Base-by-base conservation (phyloP, 1,140 invertebrate genomes). In the Drosophila pseudoobscura region DNA sequence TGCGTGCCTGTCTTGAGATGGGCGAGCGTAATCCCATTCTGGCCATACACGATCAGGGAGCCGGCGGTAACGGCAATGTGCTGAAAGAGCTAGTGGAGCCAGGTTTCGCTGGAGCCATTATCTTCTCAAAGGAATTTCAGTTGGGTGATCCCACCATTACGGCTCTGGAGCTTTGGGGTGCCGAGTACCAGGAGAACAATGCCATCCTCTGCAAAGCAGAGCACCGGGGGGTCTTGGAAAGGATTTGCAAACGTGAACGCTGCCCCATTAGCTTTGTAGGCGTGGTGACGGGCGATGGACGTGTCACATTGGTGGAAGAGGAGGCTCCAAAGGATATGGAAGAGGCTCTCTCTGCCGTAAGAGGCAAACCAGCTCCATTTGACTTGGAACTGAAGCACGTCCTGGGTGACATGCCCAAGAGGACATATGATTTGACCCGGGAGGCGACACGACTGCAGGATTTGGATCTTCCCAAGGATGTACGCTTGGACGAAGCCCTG, bases 41-140 rank as follows among this genome's bases (percentile, higher is more conserved):
- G 49, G 97, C 91, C n/a, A 92, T 92, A 49, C 91, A 92, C 44
- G 91, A 92, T 54, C 91, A 91, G 93, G 98, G 98, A 45, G 98
- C 98, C 50, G 98, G 98, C 39, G 98, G 98, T 59, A 99, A 99
- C 93, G 98, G 98, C 13, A 99, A 99, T 92, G 98, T 99, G 0
- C 89, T 99, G 11, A 99, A 99, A 91, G 98, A 99, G 92, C 92
- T 99, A 3, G 97, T 98, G 0, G 98, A 99, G 82, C 98, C 98
- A 1, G 91, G 89, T 9, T 91, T 90, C 29, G 94, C 94, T 7
- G 98, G 98, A 35, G 98, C 98, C 0, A 93, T 98, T 0, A 98
- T 99, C 50, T 97, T 96, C 78, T 95, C 96, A 0, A 95, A 96
- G 58, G 94, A 95, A 80, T 98, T 99, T 91, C 95, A 97, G 69